Evolutionary conservation across 2,113 vertebrate genomes (phyloP).

Genomic region (Cephalopterus ornatus): DNA sequence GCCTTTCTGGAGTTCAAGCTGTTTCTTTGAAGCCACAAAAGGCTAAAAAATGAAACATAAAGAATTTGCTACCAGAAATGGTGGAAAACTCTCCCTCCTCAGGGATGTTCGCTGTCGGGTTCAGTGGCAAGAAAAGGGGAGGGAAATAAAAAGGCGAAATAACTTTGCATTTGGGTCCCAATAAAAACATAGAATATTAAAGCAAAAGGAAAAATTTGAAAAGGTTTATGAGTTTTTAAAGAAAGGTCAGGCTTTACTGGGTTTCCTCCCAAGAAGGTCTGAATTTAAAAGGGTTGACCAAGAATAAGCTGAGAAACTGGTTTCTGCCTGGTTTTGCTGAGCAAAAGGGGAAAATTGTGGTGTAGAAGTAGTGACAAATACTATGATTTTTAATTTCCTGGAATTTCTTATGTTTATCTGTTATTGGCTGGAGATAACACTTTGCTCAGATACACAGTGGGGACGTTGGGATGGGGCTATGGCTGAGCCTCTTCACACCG

Average conservation of each 20-base stretch:
- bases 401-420: background rate
- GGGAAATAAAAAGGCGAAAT: background rate
- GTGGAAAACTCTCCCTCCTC: background rate
- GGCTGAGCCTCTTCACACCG: background rate
- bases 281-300: background rate
- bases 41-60: slow-evolving; percentile 15
- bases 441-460: fast-evolving
- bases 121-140: background rate
- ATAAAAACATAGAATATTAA: background rate
- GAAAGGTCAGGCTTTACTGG: slow-evolving; percentile 9
- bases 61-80: slow-evolving; percentile 41
- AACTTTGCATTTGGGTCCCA: background rate
- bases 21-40: slow-evolving; percentile 47
- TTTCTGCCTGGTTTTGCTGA: background rate
- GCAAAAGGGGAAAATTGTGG: background rate
- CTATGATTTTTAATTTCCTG: background rate
- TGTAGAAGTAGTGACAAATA: background rate
- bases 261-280: background rate
- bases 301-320: background rate
- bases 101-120: background rate
- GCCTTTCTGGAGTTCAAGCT: slow-evolving; percentile 4
- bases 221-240: background rate
- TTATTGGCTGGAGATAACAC: fast-evolving
- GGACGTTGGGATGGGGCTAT: background rate
- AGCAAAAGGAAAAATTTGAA: background rate